These are phyloP conservation scores for Habropoda laboriosa DNA, from an alignment of 1,140 invertebrate species.

Conservation along the genomic window DNA sequence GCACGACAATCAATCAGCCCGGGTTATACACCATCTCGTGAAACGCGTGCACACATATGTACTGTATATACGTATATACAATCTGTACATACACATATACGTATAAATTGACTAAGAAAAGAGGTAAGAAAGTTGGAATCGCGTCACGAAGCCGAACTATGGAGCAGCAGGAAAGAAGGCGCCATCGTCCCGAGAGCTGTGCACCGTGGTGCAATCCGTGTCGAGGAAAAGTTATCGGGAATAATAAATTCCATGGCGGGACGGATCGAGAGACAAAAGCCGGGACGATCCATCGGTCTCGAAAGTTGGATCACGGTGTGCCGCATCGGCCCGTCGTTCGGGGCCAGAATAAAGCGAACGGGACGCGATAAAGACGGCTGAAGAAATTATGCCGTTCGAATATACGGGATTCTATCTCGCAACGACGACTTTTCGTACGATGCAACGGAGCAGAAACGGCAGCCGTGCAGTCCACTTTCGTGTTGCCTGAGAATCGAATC, in stretches of 20 bases:
- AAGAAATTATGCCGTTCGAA: constrained; percentile 74
- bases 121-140: constrained; percentile 47
- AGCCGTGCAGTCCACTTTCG: constrained; percentile 41
- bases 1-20: constrained; percentile 46
- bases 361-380: constrained; percentile 47
- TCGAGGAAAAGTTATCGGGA: constrained; percentile 69
- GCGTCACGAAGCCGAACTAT: constrained; percentile 42
- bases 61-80: background rate
- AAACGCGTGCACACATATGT: background rate
- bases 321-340: too few species aligned
- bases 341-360: constrained; percentile 12
- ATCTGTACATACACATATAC: background rate
- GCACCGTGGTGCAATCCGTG: constrained; percentile 18
- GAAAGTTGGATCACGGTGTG: constrained; percentile 69
- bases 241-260: constrained; percentile 75
- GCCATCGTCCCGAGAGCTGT: too few species aligned
- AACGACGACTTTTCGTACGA: constrained; percentile 41
- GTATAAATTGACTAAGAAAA: constrained; percentile 27
- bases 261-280: constrained; percentile 72
- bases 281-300: constrained; percentile 65
- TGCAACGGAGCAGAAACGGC: constrained; percentile 32
- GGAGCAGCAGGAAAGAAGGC: background rate
- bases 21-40: background rate
- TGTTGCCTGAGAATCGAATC: constrained; percentile 16
- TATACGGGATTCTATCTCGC: constrained; percentile 49